Percentiles rank a stretch among this genome's conserved stretches.
phyloP scores from a whole-genome alignment of 2,113 vertebrate genomes.

The Mastomys coucha region DNA sequence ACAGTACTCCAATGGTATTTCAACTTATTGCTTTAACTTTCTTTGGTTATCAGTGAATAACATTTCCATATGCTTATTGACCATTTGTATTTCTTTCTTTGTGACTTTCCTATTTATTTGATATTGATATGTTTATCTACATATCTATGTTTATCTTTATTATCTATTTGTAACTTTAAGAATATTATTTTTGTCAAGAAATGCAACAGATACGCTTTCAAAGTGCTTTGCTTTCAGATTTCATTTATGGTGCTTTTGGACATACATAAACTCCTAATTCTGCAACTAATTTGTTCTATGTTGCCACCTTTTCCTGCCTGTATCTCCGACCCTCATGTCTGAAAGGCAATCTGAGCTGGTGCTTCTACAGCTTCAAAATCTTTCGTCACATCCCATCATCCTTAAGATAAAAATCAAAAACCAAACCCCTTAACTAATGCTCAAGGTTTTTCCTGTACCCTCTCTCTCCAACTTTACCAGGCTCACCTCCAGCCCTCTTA shows the following conservation, averaged over 20 bases:
- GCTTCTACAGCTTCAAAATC: neutral
- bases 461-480: neutral
- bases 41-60: constrained; percentile 56
- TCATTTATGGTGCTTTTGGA: constrained; percentile 80
- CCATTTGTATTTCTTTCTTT: constrained; percentile 69
- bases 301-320: constrained; percentile 56
- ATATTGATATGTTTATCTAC: constrained; percentile 63
- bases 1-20: neutral
- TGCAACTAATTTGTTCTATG: constrained; percentile 61
- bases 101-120: constrained; percentile 73
- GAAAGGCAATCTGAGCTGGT: neutral
- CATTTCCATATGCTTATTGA: constrained; percentile 52
- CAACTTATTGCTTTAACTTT: constrained; percentile 43
- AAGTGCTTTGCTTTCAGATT: constrained; percentile 77
- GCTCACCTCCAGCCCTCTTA: neutral
- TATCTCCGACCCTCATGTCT: neutral
- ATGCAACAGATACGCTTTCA: constrained; percentile 66
- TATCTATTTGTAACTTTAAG: constrained; percentile 69
- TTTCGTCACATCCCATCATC: neutral
- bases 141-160: constrained; percentile 55
- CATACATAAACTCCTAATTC: constrained; percentile 78
- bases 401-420: neutral
- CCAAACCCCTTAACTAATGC: neutral
- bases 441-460: neutral
- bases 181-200: constrained; percentile 77